Conservation (phyloP, 2,797 vertebrate species). For the Muscicapa comitata region DNA sequence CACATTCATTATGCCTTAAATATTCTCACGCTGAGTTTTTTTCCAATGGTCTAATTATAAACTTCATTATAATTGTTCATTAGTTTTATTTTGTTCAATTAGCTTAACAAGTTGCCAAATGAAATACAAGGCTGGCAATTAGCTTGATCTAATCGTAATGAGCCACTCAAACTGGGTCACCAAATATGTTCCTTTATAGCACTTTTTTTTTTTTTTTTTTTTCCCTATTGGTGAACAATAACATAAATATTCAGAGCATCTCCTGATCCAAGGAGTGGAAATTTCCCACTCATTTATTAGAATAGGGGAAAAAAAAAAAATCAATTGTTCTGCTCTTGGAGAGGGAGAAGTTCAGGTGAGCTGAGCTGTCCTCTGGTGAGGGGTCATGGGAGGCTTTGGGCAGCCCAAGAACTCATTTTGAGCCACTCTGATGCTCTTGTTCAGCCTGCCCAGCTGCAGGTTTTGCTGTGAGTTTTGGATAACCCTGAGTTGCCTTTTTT, state of each 20-base stretch:
- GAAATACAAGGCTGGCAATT: slow-evolving; percentile 72
- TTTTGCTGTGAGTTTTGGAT: neutral
- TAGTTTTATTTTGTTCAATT: slow-evolving; percentile 78
- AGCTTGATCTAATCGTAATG: slow-evolving; percentile 65
- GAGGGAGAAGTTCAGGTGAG: neutral
- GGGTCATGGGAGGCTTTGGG: neutral
- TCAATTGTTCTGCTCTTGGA: neutral
- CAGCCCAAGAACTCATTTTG: neutral
- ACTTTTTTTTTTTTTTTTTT: neutral
- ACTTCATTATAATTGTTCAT: slow-evolving; percentile 78
- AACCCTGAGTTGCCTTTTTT: neutral
- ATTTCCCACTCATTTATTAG: slow-evolving; percentile 16
- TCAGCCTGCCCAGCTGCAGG: neutral
- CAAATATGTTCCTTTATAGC: slow-evolving; percentile 42
- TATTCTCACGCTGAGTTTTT: slow-evolving; percentile 67
- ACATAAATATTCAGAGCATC: slow-evolving; percentile 36
- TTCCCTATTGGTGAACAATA: neutral
- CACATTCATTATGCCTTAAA: slow-evolving; percentile 63
- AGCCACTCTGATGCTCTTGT: accelerated
- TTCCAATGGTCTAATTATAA: slow-evolving; percentile 75
- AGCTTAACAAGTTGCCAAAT: slow-evolving; percentile 76
- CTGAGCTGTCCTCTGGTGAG: neutral
- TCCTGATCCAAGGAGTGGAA: slow-evolving; percentile 14
- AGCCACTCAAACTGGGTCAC: slow-evolving; percentile 53
- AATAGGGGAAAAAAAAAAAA: neutral